These are phyloP conservation scores for Coelopa pilipes DNA, from an alignment of 2,888 invertebrate species.

Conservation along the genomic window DNA sequence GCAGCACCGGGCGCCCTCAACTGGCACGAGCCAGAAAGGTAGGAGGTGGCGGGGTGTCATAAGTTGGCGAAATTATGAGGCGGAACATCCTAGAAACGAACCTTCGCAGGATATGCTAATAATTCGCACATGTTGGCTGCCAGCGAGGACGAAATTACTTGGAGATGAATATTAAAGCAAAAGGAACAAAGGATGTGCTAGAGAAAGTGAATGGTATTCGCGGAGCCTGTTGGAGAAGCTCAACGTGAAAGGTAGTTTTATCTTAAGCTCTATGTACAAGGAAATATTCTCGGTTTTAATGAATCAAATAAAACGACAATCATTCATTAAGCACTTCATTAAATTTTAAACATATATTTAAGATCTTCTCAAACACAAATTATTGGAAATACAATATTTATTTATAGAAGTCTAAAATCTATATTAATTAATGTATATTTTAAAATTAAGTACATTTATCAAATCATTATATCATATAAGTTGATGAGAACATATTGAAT, in stretches of 20 bases:
- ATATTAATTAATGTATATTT: too few species aligned
- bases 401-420: too few species aligned
- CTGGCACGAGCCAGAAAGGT: too few species aligned
- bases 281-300: too few species aligned
- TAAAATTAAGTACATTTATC: neutral
- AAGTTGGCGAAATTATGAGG: slow-evolving; percentile 31
- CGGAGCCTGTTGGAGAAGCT: too few species aligned
- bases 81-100: slow-evolving; percentile 7
- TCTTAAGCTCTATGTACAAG: too few species aligned
- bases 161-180: neutral
- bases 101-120: slow-evolving; percentile 24
- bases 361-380: neutral
- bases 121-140: slow-evolving; percentile 32
- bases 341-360: neutral
- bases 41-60: neutral
- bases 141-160: neutral
- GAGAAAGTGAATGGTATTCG: too few species aligned
- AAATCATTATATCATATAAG: neutral
- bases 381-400: too few species aligned
- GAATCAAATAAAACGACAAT: too few species aligned
- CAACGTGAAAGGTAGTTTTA: too few species aligned
- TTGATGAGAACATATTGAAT: too few species aligned
- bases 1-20: neutral
- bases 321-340: too few species aligned
- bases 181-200: neutral